A percentile compares a stretch with the other conserved stretches of the same genome.
These are phyloP conservation scores for Gymnodraco acuticeps DNA, from an alignment of 2,797 vertebrate species.

Conservation along the genomic window DNA sequence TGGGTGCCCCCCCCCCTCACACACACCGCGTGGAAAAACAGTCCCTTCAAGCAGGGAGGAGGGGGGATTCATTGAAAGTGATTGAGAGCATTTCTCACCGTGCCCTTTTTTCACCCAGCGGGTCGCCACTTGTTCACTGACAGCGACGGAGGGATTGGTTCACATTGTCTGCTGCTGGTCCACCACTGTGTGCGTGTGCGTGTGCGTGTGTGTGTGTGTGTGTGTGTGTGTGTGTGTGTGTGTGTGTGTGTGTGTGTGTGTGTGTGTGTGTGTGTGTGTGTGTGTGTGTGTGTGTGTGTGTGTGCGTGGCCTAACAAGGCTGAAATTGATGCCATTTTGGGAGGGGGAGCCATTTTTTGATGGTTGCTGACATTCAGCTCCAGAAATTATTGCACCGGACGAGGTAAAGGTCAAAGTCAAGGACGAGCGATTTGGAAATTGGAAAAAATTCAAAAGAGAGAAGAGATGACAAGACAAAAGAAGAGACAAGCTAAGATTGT, in stretches of 20 bases:
- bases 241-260: slow-evolving; percentile 20
- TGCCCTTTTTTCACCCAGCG: slow-evolving; percentile 86
- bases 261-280: too few species aligned
- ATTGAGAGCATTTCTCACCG: slow-evolving; percentile 82
- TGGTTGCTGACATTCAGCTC: slow-evolving; percentile 71
- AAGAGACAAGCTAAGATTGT: background rate
- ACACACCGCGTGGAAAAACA: slow-evolving; percentile 68
- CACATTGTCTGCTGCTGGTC: slow-evolving; percentile 73
- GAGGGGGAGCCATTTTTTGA: slow-evolving; percentile 53
- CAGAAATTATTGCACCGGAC: slow-evolving; percentile 62
- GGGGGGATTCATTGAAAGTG: slow-evolving; percentile 80
- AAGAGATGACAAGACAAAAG: background rate
- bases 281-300: background rate
- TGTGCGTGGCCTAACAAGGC: slow-evolving; percentile 68
- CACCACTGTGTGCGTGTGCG: slow-evolving; percentile 43
- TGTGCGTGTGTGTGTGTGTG: slow-evolving; percentile 37
- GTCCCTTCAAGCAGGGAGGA: slow-evolving; percentile 49
- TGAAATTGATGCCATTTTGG: slow-evolving; percentile 75
- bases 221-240: background rate
- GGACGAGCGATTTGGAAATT: slow-evolving; percentile 18
- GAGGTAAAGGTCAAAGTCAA: slow-evolving; percentile 71
- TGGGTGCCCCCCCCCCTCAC: slow-evolving; percentile 43
- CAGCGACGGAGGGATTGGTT: slow-evolving; percentile 86
- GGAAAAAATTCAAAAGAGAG: background rate
- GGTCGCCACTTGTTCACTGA: slow-evolving; percentile 85